These are phyloP conservation scores for Misgurnus anguillicaudatus DNA, from an alignment of 2,113 vertebrate species.

Conservation along the genomic window DNA sequence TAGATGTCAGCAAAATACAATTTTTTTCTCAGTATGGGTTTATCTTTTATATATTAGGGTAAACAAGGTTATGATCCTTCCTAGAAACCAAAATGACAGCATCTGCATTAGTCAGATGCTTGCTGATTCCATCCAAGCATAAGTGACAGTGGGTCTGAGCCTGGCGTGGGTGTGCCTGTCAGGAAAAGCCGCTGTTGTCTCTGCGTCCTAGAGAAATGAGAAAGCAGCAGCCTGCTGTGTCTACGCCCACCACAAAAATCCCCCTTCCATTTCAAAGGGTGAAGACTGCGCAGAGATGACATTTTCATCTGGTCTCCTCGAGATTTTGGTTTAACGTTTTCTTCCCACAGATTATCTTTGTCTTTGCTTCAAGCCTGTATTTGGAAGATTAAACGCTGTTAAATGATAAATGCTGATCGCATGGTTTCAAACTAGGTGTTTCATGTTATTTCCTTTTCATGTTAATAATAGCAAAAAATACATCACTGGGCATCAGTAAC, in stretches of 20 bases:
- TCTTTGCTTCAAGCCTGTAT: neutral
- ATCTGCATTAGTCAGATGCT: conserved; percentile 50
- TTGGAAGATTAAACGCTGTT: neutral
- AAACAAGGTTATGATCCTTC: conserved; percentile 7
- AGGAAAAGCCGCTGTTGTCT: conserved; percentile 59
- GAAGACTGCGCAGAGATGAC: conserved; percentile 56
- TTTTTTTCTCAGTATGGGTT: neutral
- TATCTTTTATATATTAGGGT: neutral
- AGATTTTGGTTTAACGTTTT: conserved; percentile 54
- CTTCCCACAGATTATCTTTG: conserved; percentile 40
- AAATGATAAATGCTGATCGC: neutral
- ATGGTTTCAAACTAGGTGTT: neutral
- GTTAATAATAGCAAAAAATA: neutral
- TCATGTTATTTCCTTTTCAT: neutral
- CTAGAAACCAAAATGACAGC: conserved; percentile 34
- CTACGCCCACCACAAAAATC: conserved; percentile 62
- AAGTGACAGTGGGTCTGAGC: conserved; percentile 57
- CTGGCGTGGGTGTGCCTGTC: conserved; percentile 63
- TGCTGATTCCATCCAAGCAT: conserved; percentile 43
- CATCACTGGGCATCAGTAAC: neutral
- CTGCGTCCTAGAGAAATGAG: conserved; percentile 63
- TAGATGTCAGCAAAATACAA: neutral
- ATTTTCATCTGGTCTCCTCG: conserved; percentile 58
- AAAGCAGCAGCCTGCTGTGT: conserved; percentile 59
- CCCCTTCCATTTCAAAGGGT: conserved; percentile 62